A percentile compares a stretch with the other conserved stretches of the same genome.
phyloP scores from a whole-genome alignment of 2,888 invertebrate species.

The Drosophila imparisetae region DNA sequence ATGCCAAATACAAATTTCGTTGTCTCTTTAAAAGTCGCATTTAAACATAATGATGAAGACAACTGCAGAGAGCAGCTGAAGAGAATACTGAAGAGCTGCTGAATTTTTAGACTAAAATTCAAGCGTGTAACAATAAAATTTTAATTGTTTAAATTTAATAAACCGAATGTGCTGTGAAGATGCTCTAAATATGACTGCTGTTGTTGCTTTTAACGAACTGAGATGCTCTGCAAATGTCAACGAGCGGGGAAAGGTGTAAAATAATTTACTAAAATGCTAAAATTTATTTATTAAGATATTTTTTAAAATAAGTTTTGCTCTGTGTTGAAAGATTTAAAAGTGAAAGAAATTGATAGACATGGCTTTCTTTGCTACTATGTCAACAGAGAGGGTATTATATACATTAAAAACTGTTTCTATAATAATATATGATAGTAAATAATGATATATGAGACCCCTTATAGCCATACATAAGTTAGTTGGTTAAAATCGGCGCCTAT shows the following conservation, averaged over 20 bases:
- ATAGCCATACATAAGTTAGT: neutral
- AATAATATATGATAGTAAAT: neutral
- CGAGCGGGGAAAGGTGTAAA: neutral
- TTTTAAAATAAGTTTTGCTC: neutral
- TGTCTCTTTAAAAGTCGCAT: neutral
- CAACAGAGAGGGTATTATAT: neutral
- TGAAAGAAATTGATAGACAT: neutral
- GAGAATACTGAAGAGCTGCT: neutral
- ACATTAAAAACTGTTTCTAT: neutral
- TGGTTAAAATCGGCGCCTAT: neutral
- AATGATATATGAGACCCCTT: neutral
- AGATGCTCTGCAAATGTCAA: neutral
- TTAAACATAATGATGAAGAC: neutral
- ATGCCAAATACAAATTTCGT: neutral
- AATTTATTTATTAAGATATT: neutral
- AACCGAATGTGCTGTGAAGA: neutral
- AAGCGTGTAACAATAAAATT: neutral
- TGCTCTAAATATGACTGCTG: neutral
- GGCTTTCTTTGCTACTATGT: neutral
- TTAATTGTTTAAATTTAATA: neutral
- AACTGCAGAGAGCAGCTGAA: neutral
- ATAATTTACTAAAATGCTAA: neutral
- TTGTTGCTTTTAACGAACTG: neutral
- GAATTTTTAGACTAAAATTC: neutral
- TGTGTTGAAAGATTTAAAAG: neutral